phyloP scores from a whole-genome alignment of 2,888 invertebrate species.

The Apantesis nais region DNA sequence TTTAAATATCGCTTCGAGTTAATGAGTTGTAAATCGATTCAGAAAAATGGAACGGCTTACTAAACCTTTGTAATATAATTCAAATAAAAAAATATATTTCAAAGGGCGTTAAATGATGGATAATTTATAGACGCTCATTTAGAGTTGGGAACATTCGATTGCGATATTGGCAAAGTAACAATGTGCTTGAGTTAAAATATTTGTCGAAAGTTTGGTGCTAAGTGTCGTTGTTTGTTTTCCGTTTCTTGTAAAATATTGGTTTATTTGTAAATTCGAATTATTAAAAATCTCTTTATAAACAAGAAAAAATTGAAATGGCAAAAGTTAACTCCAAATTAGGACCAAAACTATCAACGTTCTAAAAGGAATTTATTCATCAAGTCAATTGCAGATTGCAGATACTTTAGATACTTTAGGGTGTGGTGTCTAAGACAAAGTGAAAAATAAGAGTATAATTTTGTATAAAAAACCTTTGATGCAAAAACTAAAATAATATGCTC shows the following conservation, averaged over 20 bases:
- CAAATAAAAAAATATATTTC: constrained; percentile 32
- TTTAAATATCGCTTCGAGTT: constrained; percentile 48
- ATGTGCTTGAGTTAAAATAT: constrained; percentile 25
- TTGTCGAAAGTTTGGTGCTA: constrained; percentile 13
- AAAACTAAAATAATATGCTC: constrained; percentile 1
- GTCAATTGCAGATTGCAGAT: not conserved
- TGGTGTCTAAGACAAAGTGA: not conserved
- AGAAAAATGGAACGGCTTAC: constrained; percentile 30
- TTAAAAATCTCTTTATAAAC: not conserved
- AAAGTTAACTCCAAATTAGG: not conserved
- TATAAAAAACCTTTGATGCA: not conserved
- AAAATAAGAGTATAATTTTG: not conserved
- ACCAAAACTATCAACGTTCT: not conserved
- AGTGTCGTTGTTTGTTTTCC: constrained; percentile 15
- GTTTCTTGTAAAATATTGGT: constrained; percentile 6
- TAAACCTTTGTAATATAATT: constrained; percentile 18
- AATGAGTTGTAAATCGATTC: constrained; percentile 50
- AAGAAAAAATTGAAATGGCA: not conserved
- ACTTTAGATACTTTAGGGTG: not conserved
- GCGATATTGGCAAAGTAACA: constrained; percentile 37
- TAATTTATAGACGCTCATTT: constrained; percentile 43
- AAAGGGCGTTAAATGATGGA: constrained; percentile 33
- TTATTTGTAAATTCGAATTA: not conserved
- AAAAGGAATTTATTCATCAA: too few relatives aligned
- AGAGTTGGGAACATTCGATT: constrained; percentile 21